A percentile compares a stretch with the other conserved stretches of the same genome.
These are phyloP conservation scores for Polydrusus tereticollis DNA, from an alignment of 2,888 invertebrate species.

Conservation along the genomic window DNA sequence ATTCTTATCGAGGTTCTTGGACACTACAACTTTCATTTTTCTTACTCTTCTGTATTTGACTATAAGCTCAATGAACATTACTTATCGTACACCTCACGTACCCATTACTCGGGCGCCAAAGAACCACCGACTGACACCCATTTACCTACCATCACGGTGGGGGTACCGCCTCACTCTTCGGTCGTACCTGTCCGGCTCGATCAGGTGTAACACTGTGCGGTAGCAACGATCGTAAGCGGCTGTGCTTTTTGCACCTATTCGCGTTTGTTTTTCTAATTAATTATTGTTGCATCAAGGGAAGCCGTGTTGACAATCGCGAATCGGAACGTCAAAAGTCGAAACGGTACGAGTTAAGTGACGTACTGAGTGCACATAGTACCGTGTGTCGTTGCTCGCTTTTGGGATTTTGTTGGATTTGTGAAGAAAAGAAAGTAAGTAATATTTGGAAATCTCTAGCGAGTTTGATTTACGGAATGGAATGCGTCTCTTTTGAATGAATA, in stretches of 20 bases:
- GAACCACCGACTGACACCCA: conserved; percentile 33
- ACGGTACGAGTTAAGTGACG: conserved; percentile 15
- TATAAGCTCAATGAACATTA: neutral
- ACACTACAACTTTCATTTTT: too few species aligned
- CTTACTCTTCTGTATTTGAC: neutral
- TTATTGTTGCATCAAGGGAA: neutral
- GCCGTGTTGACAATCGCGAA: conserved; percentile 28
- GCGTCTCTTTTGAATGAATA: neutral
- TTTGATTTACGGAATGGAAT: too few species aligned
- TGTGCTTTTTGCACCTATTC: conserved; percentile 24
- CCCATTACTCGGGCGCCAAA: conserved; percentile 7
- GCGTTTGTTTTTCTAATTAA: conserved; percentile 12
- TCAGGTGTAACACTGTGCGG: conserved; percentile 43
- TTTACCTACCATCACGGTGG: conserved; percentile 18
- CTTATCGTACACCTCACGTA: conserved; percentile 7
- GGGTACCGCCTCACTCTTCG: conserved; percentile 26
- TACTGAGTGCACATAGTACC: neutral
- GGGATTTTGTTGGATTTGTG: conserved; percentile 15
- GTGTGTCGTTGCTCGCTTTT: conserved; percentile 16
- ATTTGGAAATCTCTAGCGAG: neutral
- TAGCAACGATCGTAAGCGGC: conserved; percentile 33
- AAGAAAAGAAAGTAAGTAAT: conserved; percentile 18
- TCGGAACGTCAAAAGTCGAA: conserved; percentile 17
- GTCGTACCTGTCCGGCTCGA: conserved; percentile 36
- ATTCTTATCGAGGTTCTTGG: too few species aligned